Evolutionary conservation across 2,113 vertebrate species (phyloP).

Genomic region (Corythaixoides concolor): DNA sequence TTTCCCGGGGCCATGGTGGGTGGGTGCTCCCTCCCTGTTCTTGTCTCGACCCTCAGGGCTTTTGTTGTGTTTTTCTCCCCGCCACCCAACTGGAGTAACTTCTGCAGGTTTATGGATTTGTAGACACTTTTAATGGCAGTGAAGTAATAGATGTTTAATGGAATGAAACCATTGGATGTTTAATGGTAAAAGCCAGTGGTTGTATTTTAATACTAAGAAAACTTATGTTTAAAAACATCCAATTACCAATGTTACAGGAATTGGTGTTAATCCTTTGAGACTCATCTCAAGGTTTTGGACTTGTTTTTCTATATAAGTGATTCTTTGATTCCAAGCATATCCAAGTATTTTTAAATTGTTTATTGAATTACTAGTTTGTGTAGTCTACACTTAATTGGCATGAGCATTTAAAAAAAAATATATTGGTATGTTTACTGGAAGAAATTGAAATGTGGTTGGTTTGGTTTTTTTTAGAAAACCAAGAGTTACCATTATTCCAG

Average conservation of each 20-base stretch:
- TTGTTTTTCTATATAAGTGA: not conserved
- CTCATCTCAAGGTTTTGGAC: not conserved
- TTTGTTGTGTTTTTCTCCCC: no score
- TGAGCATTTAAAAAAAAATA: not conserved
- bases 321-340: not conserved
- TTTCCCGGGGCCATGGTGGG: no score
- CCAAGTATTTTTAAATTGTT: not conserved
- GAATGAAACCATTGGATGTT: not conserved
- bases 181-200: not conserved
- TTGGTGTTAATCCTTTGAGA: not conserved
- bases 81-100: not conserved
- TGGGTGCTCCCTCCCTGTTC: no score
- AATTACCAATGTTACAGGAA: not conserved
- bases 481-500: not conserved
- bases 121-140: not conserved
- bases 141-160: not conserved
- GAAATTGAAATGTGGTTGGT: no score
- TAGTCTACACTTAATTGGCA: not conserved
- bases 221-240: not conserved
- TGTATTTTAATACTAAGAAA: not conserved
- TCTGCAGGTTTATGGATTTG: not conserved
- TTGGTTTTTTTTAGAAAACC: not conserved
- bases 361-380: not conserved
- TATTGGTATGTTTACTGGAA: not conserved
- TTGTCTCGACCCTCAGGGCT: no score